Evolutionary conservation across 2,797 vertebrate species (phyloP), one percentile per base, ranked within the genome.

Genomic region (Micropoecilia bifurca): DNA sequence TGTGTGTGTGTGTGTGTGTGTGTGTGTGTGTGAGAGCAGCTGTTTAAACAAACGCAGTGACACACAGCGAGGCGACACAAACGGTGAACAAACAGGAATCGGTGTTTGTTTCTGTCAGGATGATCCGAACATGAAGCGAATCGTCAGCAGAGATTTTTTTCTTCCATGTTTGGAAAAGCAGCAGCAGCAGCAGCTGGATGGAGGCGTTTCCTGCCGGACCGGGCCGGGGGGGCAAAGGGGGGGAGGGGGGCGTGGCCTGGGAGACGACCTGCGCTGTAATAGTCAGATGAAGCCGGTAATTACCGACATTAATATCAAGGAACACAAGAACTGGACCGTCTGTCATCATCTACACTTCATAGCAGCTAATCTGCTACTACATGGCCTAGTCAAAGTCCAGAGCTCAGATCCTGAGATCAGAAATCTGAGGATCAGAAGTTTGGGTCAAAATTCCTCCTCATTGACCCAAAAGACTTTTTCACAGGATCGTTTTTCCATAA

Each of bases 131-230:
- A 80, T 20, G 81, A 75, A 76, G 9, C 74, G 66, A 75, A 79
- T 71, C 63, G 45, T 61, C 81, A 73, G 59, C 39, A 74, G 61
- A 9, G 81, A 76, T 46, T 87, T 66, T 71, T 83, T 45, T 0
- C 10, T 3, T 39, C 75, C 73, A 66, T 47, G 85, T 88, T 88
- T 73, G 43, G 84, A 74, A 88, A 80, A 87, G 73, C 71, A 63
- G 71, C 3, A 79, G 79, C 91, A 89, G 88, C 90, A 79, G 79
- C 91, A 89, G 88, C 90, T 91, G 87, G 81, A 74, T 78, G 77
- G 89, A 89, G 80, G 85, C 81, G 86, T 84, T 25, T 80, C 66
- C 86, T 88, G 68, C 89, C 25, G 72, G 80, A 72, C 36, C 20
- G 22, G 50, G 0, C 0, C 22, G 50, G 50, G 25, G 4, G 5